Base-by-base conservation (phyloP, 1,140 invertebrate species). In the Littorina saxatilis region DNA sequence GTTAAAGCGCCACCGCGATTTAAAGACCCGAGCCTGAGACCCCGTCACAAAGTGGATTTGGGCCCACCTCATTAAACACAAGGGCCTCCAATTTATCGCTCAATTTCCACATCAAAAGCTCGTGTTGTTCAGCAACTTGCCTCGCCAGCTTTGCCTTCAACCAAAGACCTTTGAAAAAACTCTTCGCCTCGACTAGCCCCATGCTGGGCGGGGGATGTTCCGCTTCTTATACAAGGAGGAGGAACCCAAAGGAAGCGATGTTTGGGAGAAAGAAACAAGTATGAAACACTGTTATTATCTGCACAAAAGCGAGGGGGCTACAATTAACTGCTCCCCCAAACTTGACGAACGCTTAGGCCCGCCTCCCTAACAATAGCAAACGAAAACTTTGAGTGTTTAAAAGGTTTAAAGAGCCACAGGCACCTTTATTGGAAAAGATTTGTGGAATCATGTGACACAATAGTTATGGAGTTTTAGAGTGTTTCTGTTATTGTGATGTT, bases 1-100 rank as follows among this genome's bases (percentile, higher is more conserved):
- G n/a, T n/a, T n/a, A n/a, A n/a, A n/a, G n/a, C n/a, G n/a, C n/a
- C n/a, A n/a, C n/a, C 37, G n/a, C 29, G 32, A 29, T 17, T 27
- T 32, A 68, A 27, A 35, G 66, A 37, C 66, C 66, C 15, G n/a
- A n/a, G n/a, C 32, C 66, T 68, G 20, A 20, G 27, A 35, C 32
- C 1, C 66, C 32, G 66, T 20, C 43, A 47, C 43, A 47, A n/a
- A 29, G 58, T n/a, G 27, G 58, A 61, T 4, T 73, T 73, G 70
- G 70, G 11, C 39, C 17, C 40, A 73, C 29, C 29, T 43, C 70
- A 73, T 73, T 73, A 73, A 17, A 43, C 70, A 43, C 43, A 43
- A 43, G 70, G 70, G 35, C 23, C 70, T 23, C 37, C 70, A 73
- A 73, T 73, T 73, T 73, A 39, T 39, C 70, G 70, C 70, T 40